Conservation (phyloP, 2,888 invertebrate genomes). For the Sympetrum striolatum region DNA sequence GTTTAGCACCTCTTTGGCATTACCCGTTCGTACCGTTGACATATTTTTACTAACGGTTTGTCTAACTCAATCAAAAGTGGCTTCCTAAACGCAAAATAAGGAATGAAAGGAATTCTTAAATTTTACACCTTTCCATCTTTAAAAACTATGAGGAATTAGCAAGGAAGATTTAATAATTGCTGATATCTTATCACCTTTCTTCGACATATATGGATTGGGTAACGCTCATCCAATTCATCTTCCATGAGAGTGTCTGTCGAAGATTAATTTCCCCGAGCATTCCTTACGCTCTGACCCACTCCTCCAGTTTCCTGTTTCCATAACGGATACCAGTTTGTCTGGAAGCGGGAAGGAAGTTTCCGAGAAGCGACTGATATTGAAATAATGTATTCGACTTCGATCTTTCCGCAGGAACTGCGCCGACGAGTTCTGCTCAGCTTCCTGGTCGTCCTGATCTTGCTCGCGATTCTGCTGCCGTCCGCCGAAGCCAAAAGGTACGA, state of each 20-base stretch:
- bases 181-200: too few species aligned
- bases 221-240: too few species aligned
- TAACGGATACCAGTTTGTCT: neutral
- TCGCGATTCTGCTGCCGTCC: slow-evolving; percentile 5
- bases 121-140: too few species aligned
- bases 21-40: too few species aligned
- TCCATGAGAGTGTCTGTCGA: neutral
- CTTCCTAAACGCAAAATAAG: too few species aligned
- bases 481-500: slow-evolving; percentile 24
- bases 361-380: neutral
- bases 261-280: neutral
- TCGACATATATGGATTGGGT: too few species aligned
- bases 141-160: too few species aligned
- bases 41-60: too few species aligned
- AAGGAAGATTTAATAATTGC: too few species aligned
- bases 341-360: neutral
- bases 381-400: neutral
- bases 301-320: neutral
- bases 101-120: too few species aligned
- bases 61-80: too few species aligned
- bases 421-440: slow-evolving; percentile 37
- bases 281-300: neutral
- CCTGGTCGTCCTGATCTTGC: slow-evolving; percentile 29
- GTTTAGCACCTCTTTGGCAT: too few species aligned
- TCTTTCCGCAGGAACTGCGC: slow-evolving; percentile 32